A percentile compares a stretch with the other conserved stretches of the same genome.
Conservation (phyloP, 2,888 invertebrate species). For the Ophion costatus region DNA sequence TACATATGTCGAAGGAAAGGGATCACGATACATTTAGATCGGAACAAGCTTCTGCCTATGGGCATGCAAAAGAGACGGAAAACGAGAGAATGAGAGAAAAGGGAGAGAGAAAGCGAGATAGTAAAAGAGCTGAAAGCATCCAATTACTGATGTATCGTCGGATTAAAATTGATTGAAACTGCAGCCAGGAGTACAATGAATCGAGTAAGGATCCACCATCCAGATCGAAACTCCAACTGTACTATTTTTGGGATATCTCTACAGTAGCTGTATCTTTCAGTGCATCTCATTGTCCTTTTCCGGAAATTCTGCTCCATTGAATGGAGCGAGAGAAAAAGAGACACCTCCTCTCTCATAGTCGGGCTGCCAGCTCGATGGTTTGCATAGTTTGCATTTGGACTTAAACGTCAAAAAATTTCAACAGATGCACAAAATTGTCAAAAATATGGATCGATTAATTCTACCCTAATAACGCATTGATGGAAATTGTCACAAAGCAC, state of each 20-base stretch:
- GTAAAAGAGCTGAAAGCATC: slow-evolving; percentile 54
- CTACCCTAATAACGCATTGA: neutral
- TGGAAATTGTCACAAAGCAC: neutral
- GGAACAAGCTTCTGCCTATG: neutral
- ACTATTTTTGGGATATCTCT: slow-evolving; percentile 49
- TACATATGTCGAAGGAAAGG: slow-evolving; percentile 29
- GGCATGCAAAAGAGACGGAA: neutral
- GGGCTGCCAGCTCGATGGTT: neutral
- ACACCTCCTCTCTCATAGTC: neutral
- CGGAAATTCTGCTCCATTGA: slow-evolving; percentile 25
- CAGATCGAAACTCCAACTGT: slow-evolving; percentile 43
- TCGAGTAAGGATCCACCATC: slow-evolving; percentile 51
- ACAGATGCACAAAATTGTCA: neutral
- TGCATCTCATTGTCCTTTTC: slow-evolving; percentile 41
- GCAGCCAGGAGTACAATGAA: slow-evolving; percentile 58
- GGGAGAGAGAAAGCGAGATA: slow-evolving; percentile 11
- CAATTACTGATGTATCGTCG: slow-evolving; percentile 65
- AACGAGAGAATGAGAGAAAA: neutral
- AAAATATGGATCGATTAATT: no score
- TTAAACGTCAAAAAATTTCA: neutral
- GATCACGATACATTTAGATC: neutral
- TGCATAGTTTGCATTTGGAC: neutral
- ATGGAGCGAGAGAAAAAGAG: neutral
- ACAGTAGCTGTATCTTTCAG: neutral
- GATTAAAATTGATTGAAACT: slow-evolving; percentile 66